A percentile compares a stretch with the other conserved stretches of the same genome.
These are phyloP conservation scores for Dolichomitus sp. DNA, from an alignment of 2,888 invertebrate species.

Conservation along the genomic window DNA sequence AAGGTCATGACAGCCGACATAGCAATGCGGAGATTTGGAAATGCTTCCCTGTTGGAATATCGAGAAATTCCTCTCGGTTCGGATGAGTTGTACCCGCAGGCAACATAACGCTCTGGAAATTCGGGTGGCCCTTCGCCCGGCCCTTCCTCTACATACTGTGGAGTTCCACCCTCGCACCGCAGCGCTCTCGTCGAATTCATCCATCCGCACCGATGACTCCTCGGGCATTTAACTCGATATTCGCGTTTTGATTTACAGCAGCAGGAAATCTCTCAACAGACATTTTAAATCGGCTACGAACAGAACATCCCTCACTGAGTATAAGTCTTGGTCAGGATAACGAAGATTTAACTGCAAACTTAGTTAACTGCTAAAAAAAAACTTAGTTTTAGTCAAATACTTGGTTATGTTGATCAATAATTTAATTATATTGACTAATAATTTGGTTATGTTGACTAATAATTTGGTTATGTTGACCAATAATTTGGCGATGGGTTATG, in stretches of 20 bases:
- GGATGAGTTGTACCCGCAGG: conserved; percentile 34
- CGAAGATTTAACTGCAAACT: no score
- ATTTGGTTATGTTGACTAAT: no score
- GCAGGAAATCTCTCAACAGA: conserved; percentile 74
- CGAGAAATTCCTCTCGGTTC: conserved; percentile 26
- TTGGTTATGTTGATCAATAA: no score
- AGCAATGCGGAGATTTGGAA: conserved; percentile 7
- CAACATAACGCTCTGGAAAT: conserved; percentile 27
- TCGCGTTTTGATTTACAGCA: conserved; percentile 78
- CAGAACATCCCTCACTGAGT: no score
- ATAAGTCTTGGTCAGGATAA: no score
- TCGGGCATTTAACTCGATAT: conserved; percentile 78
- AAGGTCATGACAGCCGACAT: neutral
- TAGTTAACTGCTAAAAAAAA: no score
- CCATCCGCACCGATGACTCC: conserved; percentile 77
- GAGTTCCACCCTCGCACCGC: conserved; percentile 61
- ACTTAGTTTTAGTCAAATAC: no score
- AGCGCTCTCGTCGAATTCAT: conserved; percentile 66
- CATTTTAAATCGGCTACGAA: conserved; percentile 57
- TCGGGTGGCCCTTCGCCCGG: conserved; percentile 1
- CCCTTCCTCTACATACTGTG: conserved; percentile 7
- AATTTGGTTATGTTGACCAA: no score
- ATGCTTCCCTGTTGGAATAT: conserved; percentile 4
- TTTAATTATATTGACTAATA: no score
- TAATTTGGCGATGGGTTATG: no score